Conservation (phyloP, 2,888 invertebrate species). For the Tortricodes alternella region DNA sequence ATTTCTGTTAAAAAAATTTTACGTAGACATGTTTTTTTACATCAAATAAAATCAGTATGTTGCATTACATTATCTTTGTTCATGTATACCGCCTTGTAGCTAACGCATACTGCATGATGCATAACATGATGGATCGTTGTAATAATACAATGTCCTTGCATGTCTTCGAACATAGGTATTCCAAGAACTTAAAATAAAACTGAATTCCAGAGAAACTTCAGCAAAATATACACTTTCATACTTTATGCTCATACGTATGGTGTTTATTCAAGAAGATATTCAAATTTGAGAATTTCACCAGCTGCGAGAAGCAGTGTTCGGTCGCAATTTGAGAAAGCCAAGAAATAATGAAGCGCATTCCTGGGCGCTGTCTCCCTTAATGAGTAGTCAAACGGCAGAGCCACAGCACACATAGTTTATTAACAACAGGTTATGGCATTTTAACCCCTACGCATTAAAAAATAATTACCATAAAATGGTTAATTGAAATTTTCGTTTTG, state of each 20-base stretch:
- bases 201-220: too few relatives aligned
- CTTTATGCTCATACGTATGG: conserved; percentile 13
- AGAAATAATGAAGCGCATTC: conserved; percentile 59
- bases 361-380: conserved; percentile 47
- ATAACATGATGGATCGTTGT: conserved; percentile 16
- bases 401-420: conserved; percentile 2
- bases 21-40: too few relatives aligned
- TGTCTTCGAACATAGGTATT: not conserved
- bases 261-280: conserved; percentile 34
- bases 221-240: not conserved
- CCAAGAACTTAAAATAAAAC: not conserved
- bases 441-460: too few relatives aligned
- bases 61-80: not conserved
- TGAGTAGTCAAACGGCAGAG: conserved; percentile 57
- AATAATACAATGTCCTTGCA: not conserved
- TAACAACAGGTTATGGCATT: conserved; percentile 2
- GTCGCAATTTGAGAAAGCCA: conserved; percentile 48
- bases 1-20: too few relatives aligned
- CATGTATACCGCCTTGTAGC: not conserved
- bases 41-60: not conserved
- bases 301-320: conserved; percentile 40
- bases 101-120: conserved; percentile 10
- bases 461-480: too few relatives aligned
- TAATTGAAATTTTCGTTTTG: too few relatives aligned
- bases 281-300: conserved; percentile 47